Evolutionary conservation across 2,797 vertebrate genomes (phyloP).

Genomic region (Sorex maritimensis): DNA sequence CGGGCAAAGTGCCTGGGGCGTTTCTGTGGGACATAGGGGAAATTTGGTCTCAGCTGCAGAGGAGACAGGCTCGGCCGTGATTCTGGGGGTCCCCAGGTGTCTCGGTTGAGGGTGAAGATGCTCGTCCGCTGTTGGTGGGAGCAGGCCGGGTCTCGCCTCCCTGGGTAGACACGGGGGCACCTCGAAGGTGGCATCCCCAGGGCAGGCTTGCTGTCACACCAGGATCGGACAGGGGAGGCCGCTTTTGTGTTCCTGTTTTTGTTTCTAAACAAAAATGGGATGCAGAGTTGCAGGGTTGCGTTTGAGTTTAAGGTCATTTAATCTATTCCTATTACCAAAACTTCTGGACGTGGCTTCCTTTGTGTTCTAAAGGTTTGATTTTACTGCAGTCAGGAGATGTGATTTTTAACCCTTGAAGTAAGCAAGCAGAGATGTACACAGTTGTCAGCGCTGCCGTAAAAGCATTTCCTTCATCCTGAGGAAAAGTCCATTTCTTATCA

Average conservation of each 20-base stretch:
- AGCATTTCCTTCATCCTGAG: slow-evolving; percentile 89
- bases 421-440: slow-evolving; percentile 88
- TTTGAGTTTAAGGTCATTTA: slow-evolving; percentile 89
- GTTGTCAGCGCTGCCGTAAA: slow-evolving; percentile 88
- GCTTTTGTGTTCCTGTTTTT: slow-evolving; percentile 76
- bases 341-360: slow-evolving; percentile 88
- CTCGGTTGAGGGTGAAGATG: slow-evolving; percentile 61
- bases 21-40: slow-evolving; percentile 70
- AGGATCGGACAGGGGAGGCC: slow-evolving; percentile 74
- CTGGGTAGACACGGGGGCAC: background rate
- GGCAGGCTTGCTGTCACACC: slow-evolving; percentile 28
- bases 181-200: no score
- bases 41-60: no score
- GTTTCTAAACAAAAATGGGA: slow-evolving; percentile 87
- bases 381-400: slow-evolving; percentile 88
- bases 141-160: background rate
- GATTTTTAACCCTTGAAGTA: slow-evolving; percentile 81
- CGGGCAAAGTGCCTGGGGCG: slow-evolving; percentile 65
- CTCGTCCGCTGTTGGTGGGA: background rate
- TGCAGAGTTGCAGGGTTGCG: slow-evolving; percentile 88
- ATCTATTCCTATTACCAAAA: slow-evolving; percentile 89
- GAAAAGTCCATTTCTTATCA: slow-evolving; percentile 90
- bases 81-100: slow-evolving; percentile 56
- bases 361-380: slow-evolving; percentile 87
- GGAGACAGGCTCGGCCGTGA: slow-evolving; percentile 60